Evolutionary conservation across 30 jellyfish, hydroid and myxozoan species (phyloP), one percentile per base, ranked within the genome.

Genomic region (Cassiopea xamachana): DNA sequence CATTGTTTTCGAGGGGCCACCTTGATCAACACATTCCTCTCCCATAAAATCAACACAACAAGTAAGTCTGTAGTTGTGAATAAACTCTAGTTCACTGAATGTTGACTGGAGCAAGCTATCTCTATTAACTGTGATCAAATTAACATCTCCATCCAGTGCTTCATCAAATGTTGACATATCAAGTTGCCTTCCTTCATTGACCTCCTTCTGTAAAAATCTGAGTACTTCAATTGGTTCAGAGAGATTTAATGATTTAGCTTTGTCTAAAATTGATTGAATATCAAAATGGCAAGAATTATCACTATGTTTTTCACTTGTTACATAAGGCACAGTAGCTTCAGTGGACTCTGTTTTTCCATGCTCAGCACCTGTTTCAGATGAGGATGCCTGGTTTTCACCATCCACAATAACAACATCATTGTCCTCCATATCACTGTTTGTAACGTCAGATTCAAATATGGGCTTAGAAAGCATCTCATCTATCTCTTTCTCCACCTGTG

Each of bases 1-100:
- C 90, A 88, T 75, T 88, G 91, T 71, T 88, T 88, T 80, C 95
- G 67, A 1, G 90, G 94, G 74, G 55, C 90, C 86, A 16, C 95
- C 95, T 64, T 80, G 58, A 48, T 88, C 90, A 1, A 76, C 85
- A 10, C 86, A 85, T 69, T 88, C 83, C 68, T 88, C 95, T n/a
- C 95, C 95, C 58, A 49, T 49, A 48, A 88, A 78, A 7, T 72
- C 90, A 3, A 88, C 91, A 46, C 78, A 86, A 70, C 78, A 88
- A 9, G 95, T 88, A 46, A 18, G 78, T 47, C 90, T 48, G 61
- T 85, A 86, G 70, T 88, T 91, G 18, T 18, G n/a, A 1, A 88
- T 49, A 13, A 47, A 59, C 39, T 59, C 62, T 46, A 88, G 90
- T 82, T 88, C 95, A 16, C 68, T 91, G 48, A 89, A 16, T 44